A percentile compares a stretch with the other conserved stretches of the same genome.
Conservation (phyloP, 2,888 invertebrate genomes). For the Clusia tigrina region DNA sequence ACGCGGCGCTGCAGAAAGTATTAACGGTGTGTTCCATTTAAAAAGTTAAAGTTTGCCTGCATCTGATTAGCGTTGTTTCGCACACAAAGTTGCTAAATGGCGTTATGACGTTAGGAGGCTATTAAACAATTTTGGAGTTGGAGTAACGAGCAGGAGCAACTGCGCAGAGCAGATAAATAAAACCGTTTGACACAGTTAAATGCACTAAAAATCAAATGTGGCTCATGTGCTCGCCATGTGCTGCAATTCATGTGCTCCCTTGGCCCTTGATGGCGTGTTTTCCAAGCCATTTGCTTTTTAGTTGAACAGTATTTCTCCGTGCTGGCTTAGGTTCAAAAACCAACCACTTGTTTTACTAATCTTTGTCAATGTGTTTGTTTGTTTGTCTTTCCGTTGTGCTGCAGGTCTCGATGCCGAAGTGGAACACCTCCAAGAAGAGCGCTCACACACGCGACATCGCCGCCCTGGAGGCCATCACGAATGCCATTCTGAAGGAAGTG, state of each 20-base stretch:
- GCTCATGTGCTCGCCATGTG: too few species aligned
- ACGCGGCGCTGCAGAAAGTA: constrained; percentile 77
- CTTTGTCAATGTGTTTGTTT: background rate
- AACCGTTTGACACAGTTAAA: too few species aligned
- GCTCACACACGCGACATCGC: constrained; percentile 76
- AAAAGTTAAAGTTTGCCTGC: too few species aligned
- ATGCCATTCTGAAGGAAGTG: constrained; percentile 75
- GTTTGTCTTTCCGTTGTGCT: background rate
- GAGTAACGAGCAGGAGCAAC: too few species aligned
- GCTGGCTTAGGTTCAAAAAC: background rate
- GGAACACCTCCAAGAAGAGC: constrained; percentile 64
- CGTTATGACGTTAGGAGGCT: too few species aligned
- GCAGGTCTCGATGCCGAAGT: constrained; percentile 78
- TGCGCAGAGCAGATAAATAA: too few species aligned
- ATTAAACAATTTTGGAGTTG: too few species aligned
- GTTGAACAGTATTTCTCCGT: background rate
- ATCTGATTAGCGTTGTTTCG: too few species aligned
- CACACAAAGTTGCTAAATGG: too few species aligned
- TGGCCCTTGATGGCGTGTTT: background rate
- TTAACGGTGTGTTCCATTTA: constrained; percentile 72
- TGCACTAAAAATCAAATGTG: too few species aligned
- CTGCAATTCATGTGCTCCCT: constrained; percentile 18
- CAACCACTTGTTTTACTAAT: constrained; percentile 3
- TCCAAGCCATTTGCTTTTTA: background rate
- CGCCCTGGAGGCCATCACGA: constrained; percentile 63